phyloP scores from a whole-genome alignment of 2,113 vertebrate species.

The Bufo gargarizans region DNA sequence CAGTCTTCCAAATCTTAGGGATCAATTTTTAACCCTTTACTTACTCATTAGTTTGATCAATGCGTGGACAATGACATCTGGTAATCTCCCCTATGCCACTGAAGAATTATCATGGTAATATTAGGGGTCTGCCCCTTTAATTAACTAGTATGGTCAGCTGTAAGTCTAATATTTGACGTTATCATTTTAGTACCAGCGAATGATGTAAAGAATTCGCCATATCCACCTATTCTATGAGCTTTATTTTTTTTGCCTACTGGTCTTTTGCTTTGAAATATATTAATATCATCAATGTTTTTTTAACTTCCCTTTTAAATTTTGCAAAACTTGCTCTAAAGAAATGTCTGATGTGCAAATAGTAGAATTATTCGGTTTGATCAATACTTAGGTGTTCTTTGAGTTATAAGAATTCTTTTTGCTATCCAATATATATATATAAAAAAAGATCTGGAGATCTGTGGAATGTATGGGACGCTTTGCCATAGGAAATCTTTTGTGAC shows the following conservation, averaged over 20 bases:
- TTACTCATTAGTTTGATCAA: no score
- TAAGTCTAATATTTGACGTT: background rate
- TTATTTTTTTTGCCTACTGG: background rate
- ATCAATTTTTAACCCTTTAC: no score
- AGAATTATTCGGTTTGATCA: constrained; percentile 30
- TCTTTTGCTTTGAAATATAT: background rate
- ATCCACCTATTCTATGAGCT: no score
- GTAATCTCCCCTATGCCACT: no score
- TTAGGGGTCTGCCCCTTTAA: no score
- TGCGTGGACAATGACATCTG: no score
- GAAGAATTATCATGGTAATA: no score
- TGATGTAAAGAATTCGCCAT: background rate
- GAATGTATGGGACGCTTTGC: background rate
- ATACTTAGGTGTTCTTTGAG: constrained; percentile 27
- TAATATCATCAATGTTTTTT: background rate
- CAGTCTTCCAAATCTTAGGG: no score
- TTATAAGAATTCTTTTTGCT: constrained; percentile 7
- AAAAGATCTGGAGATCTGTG: constrained; percentile 22
- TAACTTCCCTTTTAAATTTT: background rate
- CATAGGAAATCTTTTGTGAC: constrained; percentile 8
- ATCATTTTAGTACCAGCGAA: background rate
- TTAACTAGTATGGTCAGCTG: no score
- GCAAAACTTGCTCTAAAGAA: background rate
- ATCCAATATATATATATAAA: background rate
- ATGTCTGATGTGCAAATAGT: constrained; percentile 27